Base-by-base conservation (phyloP, 2,888 invertebrate species). In the Entomobrya multifasciata region DNA sequence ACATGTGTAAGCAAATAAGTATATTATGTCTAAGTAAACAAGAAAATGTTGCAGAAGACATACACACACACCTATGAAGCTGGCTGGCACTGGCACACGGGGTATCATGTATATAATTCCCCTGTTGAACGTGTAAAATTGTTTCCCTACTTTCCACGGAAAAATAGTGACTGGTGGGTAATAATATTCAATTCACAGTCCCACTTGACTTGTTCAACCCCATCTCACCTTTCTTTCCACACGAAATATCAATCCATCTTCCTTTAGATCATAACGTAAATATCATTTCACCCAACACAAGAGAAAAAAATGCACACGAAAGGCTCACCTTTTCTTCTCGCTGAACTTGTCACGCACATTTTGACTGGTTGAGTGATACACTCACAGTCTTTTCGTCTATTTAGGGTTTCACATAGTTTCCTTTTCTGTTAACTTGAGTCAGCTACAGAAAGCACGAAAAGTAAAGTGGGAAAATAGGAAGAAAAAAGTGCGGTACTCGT, bases 201-300 rank as follows among this genome's bases (percentile, higher is more conserved):
- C 86, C 62, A 77, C 81, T 86, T 86, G 77, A 86, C 81, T 82
- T 81, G 65, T 70, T 77, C 86, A 79, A 72, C 86, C 86, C 86
- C 79, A 76, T 86, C 81, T 86, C 86, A 86, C 86, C 86, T 86
- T 86, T 82, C 86, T 79, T 86, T 86, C 88, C 90, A 90, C 89
- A 90, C 90, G 88, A 90, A 89, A 89, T 88, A 87, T 87, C 89
- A 88, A 90, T 90, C 89, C 88, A 88, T 88, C 88, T 88, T 88
- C 47, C 25, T 60, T 36, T 72, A 76, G 86, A 88, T 88, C 88
- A 84, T 77, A 74, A 60, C 27, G 15, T 49, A 72, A 87, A 79
- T 72, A 83, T 82, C 74, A 78, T n/a, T 36, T 74, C 67, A 41
- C 44, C 47, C 65, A 62, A 52, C 17, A 72, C 8, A 57, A 4